Evolutionary conservation across 2,797 vertebrate genomes (phyloP).

Genomic region (Odontamblyopus rebecca): DNA sequence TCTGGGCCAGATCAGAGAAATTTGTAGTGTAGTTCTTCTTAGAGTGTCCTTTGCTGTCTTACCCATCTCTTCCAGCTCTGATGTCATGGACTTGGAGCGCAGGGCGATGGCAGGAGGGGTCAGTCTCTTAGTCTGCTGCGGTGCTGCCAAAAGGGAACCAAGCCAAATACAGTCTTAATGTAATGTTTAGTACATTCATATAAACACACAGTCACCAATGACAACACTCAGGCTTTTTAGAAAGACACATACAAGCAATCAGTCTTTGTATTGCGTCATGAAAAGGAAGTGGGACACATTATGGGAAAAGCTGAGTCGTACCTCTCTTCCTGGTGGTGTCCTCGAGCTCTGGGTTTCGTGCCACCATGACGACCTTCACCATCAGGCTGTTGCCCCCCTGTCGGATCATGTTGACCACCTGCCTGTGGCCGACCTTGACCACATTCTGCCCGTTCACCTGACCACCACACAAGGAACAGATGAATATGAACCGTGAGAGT

Average conservation of each 20-base stretch:
- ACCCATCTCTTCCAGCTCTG: slow-evolving; percentile 95
- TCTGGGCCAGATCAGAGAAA: no score
- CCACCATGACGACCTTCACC: slow-evolving; percentile 96
- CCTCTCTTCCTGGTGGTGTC: slow-evolving; percentile 89
- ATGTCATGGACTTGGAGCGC: slow-evolving; percentile 96
- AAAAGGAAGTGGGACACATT: slow-evolving; percentile 8
- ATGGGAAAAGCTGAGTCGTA: slow-evolving; percentile 36
- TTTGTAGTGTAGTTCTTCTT: not conserved
- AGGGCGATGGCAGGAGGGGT: slow-evolving; percentile 91
- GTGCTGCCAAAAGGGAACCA: slow-evolving; percentile 75
- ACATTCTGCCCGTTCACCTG: slow-evolving; percentile 94
- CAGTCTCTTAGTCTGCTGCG: slow-evolving; percentile 88
- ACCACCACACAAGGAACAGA: not conserved
- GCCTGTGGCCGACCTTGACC: slow-evolving; percentile 92
- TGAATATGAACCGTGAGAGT: not conserved
- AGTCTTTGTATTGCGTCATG: slow-evolving; percentile 27
- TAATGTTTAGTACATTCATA: slow-evolving; percentile 61
- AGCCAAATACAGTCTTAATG: slow-evolving; percentile 64
- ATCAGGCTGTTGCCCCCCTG: slow-evolving; percentile 93
- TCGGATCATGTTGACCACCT: slow-evolving; percentile 95
- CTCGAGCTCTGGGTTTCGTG: slow-evolving; percentile 90
- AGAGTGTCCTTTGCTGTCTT: slow-evolving; percentile 56
- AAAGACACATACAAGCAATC: slow-evolving; percentile 50
- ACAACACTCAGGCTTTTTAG: slow-evolving; percentile 40
- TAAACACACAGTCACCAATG: slow-evolving; percentile 56